These are phyloP conservation scores for Coleophora deauratella DNA, from an alignment of 2,888 invertebrate species.

Conservation along the genomic window DNA sequence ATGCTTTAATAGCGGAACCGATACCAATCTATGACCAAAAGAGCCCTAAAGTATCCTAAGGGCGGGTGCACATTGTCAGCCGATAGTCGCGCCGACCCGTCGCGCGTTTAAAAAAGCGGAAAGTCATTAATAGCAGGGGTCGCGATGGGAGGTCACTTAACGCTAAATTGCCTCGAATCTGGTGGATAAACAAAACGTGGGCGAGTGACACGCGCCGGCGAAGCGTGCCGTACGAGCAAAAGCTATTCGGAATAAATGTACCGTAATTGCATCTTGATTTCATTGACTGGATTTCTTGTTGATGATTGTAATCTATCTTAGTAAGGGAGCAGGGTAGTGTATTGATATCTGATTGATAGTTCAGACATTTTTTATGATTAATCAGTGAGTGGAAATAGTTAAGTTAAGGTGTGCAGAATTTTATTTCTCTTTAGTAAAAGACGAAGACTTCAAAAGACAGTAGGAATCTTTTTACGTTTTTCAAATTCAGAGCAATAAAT, in stretches of 20 bases:
- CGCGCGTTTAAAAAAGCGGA: constrained; percentile 49
- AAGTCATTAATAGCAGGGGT: constrained; percentile 37
- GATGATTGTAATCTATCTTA: constrained; percentile 19
- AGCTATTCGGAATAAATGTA: constrained; percentile 37
- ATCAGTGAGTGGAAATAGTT: too few species aligned
- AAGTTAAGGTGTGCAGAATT: too few species aligned
- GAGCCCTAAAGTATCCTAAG: constrained; percentile 10
- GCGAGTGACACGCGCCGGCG: constrained; percentile 47
- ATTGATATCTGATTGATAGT: too few species aligned
- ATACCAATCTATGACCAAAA: constrained; percentile 44
- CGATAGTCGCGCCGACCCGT: constrained; percentile 49
- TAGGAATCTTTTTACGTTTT: too few species aligned
- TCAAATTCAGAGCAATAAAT: too few species aligned
- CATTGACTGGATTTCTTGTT: constrained; percentile 29
- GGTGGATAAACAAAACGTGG: constrained; percentile 52
- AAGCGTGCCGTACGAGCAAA: constrained; percentile 32
- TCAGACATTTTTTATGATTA: too few species aligned
- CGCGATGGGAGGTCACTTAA: constrained; percentile 47
- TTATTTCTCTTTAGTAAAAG: too few species aligned
- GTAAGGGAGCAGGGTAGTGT: too few species aligned
- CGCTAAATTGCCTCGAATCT: constrained; percentile 48
- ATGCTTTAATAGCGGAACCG: constrained; percentile 40
- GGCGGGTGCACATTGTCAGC: constrained; percentile 42
- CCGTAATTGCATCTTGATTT: constrained; percentile 64
- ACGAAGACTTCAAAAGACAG: too few species aligned